Conservation (phyloP, 2,888 invertebrate genomes). For the Seira musarum region DNA sequence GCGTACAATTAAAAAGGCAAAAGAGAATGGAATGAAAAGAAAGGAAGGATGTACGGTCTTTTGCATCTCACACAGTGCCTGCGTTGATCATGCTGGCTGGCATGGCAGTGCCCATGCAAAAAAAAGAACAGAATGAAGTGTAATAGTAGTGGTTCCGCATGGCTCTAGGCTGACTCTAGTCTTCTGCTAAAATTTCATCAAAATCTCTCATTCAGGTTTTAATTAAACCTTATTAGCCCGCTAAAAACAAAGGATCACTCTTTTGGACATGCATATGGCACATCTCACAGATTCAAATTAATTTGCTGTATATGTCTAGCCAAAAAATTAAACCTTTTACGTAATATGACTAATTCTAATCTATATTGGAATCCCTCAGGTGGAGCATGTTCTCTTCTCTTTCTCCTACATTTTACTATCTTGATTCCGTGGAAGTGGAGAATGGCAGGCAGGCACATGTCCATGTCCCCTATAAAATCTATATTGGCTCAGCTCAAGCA, state of each 20-base stretch:
- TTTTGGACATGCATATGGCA: constrained; percentile 59
- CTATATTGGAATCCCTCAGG: constrained; percentile 46
- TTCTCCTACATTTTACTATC: too few relatives aligned
- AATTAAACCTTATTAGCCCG: constrained; percentile 61
- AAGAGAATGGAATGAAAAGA: background rate
- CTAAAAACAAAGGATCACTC: constrained; percentile 57
- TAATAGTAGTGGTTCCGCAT: constrained; percentile 50
- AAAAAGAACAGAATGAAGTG: constrained; percentile 39
- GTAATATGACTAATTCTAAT: background rate
- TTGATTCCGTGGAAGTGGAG: background rate
- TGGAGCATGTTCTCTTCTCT: constrained; percentile 48
- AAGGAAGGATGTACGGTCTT: background rate
- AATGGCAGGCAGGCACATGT: background rate
- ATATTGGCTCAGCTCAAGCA: background rate
- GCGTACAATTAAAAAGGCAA: background rate
- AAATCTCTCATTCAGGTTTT: constrained; percentile 61
- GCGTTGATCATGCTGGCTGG: too few relatives aligned
- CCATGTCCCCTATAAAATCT: background rate
- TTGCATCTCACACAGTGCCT: background rate
- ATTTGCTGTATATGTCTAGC: constrained; percentile 30
- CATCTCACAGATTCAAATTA: constrained; percentile 61
- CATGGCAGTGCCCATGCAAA: background rate
- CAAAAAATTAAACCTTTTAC: background rate
- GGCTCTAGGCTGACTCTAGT: constrained; percentile 59
- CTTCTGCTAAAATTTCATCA: constrained; percentile 59